Evolutionary conservation across 1,140 invertebrate species (phyloP).

Genomic region (Microplitis mediator): DNA sequence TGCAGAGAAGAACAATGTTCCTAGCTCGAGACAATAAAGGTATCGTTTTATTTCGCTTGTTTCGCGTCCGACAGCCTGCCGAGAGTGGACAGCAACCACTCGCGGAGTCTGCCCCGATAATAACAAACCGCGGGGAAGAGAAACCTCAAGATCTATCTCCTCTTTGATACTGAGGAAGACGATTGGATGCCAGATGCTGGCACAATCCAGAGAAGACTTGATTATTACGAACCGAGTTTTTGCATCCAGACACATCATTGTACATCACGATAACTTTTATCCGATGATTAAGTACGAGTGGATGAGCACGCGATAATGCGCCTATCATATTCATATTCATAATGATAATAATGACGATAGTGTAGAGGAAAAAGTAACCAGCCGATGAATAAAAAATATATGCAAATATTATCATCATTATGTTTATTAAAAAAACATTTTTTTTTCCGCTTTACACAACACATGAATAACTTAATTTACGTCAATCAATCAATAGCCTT

Average conservation of each 20-base stretch:
- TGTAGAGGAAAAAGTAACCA: too few relatives aligned
- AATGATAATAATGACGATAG: too few relatives aligned
- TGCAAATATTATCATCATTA: too few relatives aligned
- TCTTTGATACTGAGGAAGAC: slow-evolving; percentile 27
- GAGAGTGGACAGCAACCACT: too few relatives aligned
- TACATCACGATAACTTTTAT: neutral
- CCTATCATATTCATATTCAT: too few relatives aligned
- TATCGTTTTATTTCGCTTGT: neutral
- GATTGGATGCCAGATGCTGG: slow-evolving; percentile 33
- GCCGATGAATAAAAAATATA: too few relatives aligned
- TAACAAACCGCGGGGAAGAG: neutral
- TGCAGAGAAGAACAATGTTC: too few relatives aligned
- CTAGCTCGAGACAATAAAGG: neutral
- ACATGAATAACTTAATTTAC: too few relatives aligned
- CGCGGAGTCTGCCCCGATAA: too few relatives aligned
- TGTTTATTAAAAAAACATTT: too few relatives aligned
- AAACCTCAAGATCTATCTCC: slow-evolving; percentile 24
- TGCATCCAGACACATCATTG: neutral
- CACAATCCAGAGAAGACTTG: slow-evolving; percentile 18
- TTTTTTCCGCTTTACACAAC: too few relatives aligned
- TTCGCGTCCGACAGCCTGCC: neutral
- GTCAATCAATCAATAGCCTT: too few relatives aligned
- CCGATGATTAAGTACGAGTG: neutral
- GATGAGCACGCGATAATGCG: neutral
- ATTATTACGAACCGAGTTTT: slow-evolving; percentile 21